A percentile compares a stretch with the other conserved stretches of the same genome.
Conservation (phyloP, 2,888 invertebrate species). For the Acanthoscelides obtectus region DNA sequence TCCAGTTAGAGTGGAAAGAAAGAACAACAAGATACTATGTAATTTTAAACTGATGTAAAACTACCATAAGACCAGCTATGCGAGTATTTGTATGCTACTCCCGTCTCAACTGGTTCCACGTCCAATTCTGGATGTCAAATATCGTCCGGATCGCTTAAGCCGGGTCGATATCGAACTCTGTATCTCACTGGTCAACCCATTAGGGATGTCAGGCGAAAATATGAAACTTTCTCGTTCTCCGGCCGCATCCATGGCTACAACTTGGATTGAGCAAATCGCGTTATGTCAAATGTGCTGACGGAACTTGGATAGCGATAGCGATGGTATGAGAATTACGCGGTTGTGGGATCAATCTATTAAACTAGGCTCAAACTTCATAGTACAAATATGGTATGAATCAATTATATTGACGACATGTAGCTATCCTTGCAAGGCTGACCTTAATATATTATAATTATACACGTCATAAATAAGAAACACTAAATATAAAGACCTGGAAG, state of each 20-base stretch:
- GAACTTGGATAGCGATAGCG: neutral
- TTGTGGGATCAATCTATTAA: too few species aligned
- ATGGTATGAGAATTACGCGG: too few species aligned
- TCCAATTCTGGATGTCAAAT: neutral
- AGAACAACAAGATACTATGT: too few species aligned
- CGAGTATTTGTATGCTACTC: neutral
- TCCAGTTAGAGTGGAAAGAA: too few species aligned
- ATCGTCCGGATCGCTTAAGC: neutral
- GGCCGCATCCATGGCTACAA: neutral
- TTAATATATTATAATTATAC: too few species aligned
- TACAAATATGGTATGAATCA: too few species aligned
- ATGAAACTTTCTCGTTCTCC: neutral
- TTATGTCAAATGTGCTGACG: neutral
- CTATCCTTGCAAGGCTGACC: too few species aligned
- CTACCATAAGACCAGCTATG: neutral
- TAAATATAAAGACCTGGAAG: too few species aligned
- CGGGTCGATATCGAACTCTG: neutral
- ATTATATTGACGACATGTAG: too few species aligned
- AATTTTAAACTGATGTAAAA: neutral
- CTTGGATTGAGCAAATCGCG: neutral
- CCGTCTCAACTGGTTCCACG: neutral
- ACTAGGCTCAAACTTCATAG: too few species aligned
- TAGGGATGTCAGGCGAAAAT: neutral
- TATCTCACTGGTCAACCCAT: neutral
- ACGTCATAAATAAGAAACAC: too few species aligned